Base-by-base conservation (phyloP, 1,140 invertebrate genomes). In the Lordiphosa mommai region DNA sequence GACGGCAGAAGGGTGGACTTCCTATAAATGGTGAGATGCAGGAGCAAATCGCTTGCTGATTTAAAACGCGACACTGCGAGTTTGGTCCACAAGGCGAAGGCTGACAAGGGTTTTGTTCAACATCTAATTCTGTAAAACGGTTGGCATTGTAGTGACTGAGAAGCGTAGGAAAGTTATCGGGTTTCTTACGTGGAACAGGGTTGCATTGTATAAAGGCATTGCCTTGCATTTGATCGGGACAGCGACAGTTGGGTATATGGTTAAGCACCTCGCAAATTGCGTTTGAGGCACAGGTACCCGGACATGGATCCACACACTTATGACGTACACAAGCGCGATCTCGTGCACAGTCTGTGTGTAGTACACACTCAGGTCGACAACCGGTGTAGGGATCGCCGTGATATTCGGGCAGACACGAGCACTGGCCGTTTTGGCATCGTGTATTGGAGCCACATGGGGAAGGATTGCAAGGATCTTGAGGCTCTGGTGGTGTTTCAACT, bases 301-400 rank as follows among this genome's bases (percentile, higher is more conserved):
- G 90, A 80, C 95, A 96, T 27, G 94, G 94, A 90, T 95, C 92
- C 1, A 92, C 88, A 74, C 94, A 96, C 84, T 93, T 94, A 66
- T 93, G 92, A 51, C 92, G 92, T 48, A 92, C 92, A 87, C 95
- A 96, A 3, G 94, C 92, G 76, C 92, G 93, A 47, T 92, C 90
- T 44, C 92, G 90, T 1, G 93, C 90, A 88, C 95, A 97, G 60
- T 97, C 95, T 1, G 94, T 92, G 86, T 95, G 96, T 68, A 95
- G 91, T 0, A 95, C 93, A 88, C 95, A 97, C 89, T 96, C 95
- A 4, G 95, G 95, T 67, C 94, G 89, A 88, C 96, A 96, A 5
- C 91, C 92, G 52, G 88, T 79, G 52, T 93, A 93, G 2, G 93
- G 93, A 87, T 92, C 91, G 12, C 93, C 93, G 37, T 91, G 89